phyloP scores from a whole-genome alignment of 2,888 invertebrate species.

The Chrysodeixis includens region DNA sequence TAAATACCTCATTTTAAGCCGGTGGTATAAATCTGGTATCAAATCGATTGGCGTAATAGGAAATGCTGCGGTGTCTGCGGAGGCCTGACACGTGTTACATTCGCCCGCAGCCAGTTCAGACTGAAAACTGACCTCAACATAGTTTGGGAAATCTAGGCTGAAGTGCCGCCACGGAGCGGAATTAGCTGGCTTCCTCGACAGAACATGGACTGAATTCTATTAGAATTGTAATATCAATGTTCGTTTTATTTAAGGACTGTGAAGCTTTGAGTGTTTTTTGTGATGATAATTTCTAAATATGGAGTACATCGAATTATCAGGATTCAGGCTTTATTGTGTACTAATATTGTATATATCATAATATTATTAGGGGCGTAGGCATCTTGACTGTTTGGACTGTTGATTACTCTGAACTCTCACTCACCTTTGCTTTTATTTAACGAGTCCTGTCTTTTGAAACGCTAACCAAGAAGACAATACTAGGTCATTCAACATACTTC shows the following conservation, averaged over 20 bases:
- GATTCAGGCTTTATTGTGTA: no score
- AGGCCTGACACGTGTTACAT: conserved; percentile 6
- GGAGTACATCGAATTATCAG: no score
- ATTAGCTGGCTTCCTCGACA: background rate
- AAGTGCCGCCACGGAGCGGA: background rate
- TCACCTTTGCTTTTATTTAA: no score
- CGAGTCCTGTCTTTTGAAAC: no score
- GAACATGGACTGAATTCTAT: background rate
- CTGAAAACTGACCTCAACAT: conserved; percentile 6
- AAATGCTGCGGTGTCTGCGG: background rate
- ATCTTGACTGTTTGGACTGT: no score
- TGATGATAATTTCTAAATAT: background rate
- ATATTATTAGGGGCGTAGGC: no score
- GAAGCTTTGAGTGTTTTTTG: background rate
- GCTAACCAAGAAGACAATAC: no score
- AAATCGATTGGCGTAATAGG: conserved; percentile 1
- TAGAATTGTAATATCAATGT: background rate
- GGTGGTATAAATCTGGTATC: background rate
- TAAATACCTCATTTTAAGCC: background rate
- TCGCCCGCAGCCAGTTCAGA: background rate
- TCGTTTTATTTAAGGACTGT: background rate
- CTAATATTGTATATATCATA: no score
- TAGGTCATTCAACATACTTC: no score
- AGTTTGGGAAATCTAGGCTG: conserved; percentile 5
- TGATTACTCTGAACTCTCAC: no score